A percentile compares a stretch with the other conserved stretches of the same genome.
Conservation (phyloP, 1,140 invertebrate species). For the Pemphigus obesinymphae region DNA sequence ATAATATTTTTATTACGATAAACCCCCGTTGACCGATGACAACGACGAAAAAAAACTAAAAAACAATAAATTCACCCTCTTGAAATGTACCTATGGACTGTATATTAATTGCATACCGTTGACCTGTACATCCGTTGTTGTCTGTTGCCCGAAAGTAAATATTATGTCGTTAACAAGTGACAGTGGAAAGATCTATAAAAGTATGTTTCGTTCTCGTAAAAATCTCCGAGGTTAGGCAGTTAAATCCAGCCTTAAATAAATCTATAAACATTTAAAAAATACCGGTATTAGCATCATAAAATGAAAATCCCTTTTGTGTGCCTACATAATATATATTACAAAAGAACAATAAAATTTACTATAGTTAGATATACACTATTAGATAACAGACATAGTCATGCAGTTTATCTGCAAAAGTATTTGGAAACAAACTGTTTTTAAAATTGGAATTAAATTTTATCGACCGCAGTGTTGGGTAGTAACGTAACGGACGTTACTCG, state of each 20-base stretch:
- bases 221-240: not conserved
- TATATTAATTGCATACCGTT: no score
- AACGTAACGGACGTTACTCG: no score
- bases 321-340: not conserved
- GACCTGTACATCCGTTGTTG: no score
- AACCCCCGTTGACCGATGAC: no score
- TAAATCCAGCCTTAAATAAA: not conserved
- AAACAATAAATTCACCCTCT: no score
- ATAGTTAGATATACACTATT: not conserved
- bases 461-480: no score
- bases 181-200: not conserved
- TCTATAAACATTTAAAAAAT: not conserved
- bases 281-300: not conserved
- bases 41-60: no score
- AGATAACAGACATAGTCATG: not conserved
- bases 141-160: not conserved
- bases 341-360: not conserved
- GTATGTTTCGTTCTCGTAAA: not conserved
- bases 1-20: no score
- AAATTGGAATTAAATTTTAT: not conserved
- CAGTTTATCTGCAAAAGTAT: not conserved
- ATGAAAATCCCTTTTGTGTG: not conserved
- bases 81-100: no score
- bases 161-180: not conserved
- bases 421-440: not conserved